phyloP scores from a whole-genome alignment of 1,140 invertebrate species.

The Aleiodes sp. region DNA sequence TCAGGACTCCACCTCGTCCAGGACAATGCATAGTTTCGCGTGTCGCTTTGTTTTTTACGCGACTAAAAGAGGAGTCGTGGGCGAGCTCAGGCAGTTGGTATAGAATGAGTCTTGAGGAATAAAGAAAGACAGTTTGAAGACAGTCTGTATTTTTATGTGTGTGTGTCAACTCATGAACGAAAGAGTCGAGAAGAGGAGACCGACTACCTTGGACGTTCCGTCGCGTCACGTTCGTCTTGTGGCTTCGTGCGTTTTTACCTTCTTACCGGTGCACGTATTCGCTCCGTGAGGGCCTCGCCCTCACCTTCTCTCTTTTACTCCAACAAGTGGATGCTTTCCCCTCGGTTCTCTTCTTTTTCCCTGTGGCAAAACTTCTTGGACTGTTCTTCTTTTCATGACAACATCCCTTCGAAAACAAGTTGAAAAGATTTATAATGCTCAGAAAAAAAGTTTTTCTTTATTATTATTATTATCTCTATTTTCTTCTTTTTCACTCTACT shows the following conservation, averaged over 20 bases:
- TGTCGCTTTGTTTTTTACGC: slow-evolving; percentile 39
- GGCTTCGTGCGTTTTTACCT: slow-evolving; percentile 37
- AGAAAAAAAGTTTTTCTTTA: not conserved
- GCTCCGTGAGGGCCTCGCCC: slow-evolving; percentile 38
- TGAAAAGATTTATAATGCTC: slow-evolving; percentile 28
- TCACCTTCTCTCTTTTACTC: slow-evolving; percentile 21
- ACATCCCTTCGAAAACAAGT: slow-evolving; percentile 37
- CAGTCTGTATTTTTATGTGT: slow-evolving; percentile 4
- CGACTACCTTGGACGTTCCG: slow-evolving; percentile 32
- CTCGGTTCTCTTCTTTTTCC: slow-evolving; percentile 22
- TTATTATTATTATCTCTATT: not conserved
- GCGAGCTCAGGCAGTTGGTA: slow-evolving; percentile 22
- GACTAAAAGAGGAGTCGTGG: slow-evolving; percentile 38
- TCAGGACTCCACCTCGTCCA: slow-evolving; percentile 39
- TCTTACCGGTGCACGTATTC: slow-evolving; percentile 37
- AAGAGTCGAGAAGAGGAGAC: slow-evolving; percentile 8
- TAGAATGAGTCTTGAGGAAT: slow-evolving; percentile 13
- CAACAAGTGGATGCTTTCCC: not conserved
- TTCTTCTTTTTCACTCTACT: not conserved
- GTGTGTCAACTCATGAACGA: slow-evolving; percentile 6
- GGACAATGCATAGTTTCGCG: slow-evolving; percentile 44
- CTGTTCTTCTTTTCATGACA: slow-evolving; percentile 34
- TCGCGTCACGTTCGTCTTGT: slow-evolving; percentile 36
- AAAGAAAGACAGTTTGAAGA: slow-evolving; percentile 30
- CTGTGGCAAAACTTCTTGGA: slow-evolving; percentile 4